Evolutionary conservation across 2,797 vertebrate genomes (phyloP), one percentile per base, ranked within the genome.

Genomic region (Sebastes flavidus): DNA sequence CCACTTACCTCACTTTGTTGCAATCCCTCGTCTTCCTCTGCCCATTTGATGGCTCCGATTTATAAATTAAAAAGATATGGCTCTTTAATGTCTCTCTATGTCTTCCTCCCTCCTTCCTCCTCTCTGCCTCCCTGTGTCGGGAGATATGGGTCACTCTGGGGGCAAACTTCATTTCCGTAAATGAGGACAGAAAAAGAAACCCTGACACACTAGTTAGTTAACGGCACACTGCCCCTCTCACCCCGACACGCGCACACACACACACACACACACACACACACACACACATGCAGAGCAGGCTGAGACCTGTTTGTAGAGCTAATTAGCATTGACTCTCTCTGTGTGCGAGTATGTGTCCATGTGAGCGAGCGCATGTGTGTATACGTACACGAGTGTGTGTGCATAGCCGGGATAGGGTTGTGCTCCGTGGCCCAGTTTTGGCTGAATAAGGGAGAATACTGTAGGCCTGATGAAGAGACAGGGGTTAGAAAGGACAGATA

Each of bases 171-270:
- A 94, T 95, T 95, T 94, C 87, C 91, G 89, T 89, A 94, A 94
- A 94, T 90, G 87, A 95, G 94, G 94, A 92, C 94, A 91, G 88
- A 85, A 94, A 92, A 92, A 91, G 87, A 91, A 90, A 93, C 87
- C 90, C 86, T 86, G 86, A 80, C 91, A 90, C 84, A 75, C 81
- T 73, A 78, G 88, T 92, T 91, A 90, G 83, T 92, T 89, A 91
- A 91, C 78, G 65, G 67, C 83, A 82, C 82, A 67, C 83, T 89
- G 81, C 71, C 85, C 88, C 81, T 72, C 22, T 90, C 90, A 93
- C 90, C 85, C 81, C 52, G n/a, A 65, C 85, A 70, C 86, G 0
- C 88, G 87, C 85, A 81, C 84, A 78, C 87, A 81, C 87, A 75
- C 62, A 5, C 24, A 16, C 14, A 16, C 42, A 16, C 38, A 36